These are phyloP conservation scores for Eustalomyia histrio DNA, from an alignment of 2,888 invertebrate genomes.

Conservation along the genomic window DNA sequence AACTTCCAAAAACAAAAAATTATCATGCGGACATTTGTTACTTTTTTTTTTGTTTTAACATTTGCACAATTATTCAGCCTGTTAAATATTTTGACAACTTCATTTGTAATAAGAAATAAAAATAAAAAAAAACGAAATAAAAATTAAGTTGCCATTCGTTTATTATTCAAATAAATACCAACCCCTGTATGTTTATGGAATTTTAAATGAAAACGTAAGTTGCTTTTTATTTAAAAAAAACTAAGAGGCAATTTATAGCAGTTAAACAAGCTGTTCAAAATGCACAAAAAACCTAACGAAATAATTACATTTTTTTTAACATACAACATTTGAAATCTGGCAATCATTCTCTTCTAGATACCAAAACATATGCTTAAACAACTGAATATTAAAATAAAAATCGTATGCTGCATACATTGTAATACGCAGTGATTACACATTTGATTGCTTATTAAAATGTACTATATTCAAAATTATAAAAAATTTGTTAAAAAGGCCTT, in stretches of 20 bases:
- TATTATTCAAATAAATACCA: constrained; percentile 32
- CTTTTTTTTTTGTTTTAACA: neutral
- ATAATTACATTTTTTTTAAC: constrained; percentile 53
- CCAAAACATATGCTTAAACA: neutral
- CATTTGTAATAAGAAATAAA: constrained; percentile 59
- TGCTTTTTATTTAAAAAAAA: constrained; percentile 30
- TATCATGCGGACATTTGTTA: constrained; percentile 5
- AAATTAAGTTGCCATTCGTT: constrained; percentile 52
- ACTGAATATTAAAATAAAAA: neutral
- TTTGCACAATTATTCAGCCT: constrained; percentile 61
- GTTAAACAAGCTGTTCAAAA: constrained; percentile 26
- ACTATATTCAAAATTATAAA: neutral
- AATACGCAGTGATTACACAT: constrained; percentile 15
- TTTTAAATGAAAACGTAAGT: constrained; percentile 55
- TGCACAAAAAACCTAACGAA: constrained; percentile 30
- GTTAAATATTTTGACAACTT: constrained; percentile 66
- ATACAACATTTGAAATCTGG: constrained; percentile 45
- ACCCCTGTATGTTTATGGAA: constrained; percentile 45
- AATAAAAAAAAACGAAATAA: constrained; percentile 30
- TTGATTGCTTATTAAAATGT: constrained; percentile 8
- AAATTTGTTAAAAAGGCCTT: constrained; percentile 1
- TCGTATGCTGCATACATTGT: neutral
- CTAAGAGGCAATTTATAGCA: constrained; percentile 37
- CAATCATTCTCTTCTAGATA: constrained; percentile 39
- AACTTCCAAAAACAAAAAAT: neutral